These are phyloP conservation scores for Pangasius mekongensis DNA, from an alignment of 2,797 vertebrate species.

Conservation along the genomic window DNA sequence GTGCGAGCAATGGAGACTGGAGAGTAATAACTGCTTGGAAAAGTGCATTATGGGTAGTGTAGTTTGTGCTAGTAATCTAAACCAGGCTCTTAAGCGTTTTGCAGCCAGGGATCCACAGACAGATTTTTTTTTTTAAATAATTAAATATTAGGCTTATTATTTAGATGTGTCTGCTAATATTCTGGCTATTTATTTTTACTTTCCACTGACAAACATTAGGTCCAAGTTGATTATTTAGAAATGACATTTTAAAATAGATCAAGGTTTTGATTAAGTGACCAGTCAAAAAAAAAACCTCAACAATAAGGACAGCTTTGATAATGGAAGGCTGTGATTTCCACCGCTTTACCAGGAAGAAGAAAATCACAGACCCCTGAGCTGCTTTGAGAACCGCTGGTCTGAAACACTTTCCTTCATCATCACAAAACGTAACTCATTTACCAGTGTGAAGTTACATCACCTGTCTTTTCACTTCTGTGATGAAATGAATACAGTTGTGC, in stretches of 20 bases:
- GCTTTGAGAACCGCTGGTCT: not conserved
- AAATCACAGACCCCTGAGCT: not conserved
- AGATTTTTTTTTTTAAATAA: not conserved
- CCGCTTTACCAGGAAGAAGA: not conserved
- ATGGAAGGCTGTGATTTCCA: not conserved
- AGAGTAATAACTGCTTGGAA: conserved; percentile 17
- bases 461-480: not conserved
- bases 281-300: not conserved
- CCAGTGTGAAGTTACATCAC: not conserved
- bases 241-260: no score
- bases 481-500: not conserved
- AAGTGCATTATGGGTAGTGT: conserved; percentile 77
- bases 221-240: not conserved
- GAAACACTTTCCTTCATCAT: not conserved
- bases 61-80: conserved; percentile 62
- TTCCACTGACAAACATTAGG: not conserved
- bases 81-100: not conserved
- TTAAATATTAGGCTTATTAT: not conserved
- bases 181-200: not conserved
- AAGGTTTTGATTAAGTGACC: not conserved
- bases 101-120: not conserved
- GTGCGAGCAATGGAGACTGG: conserved; percentile 60
- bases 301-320: not conserved
- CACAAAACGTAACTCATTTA: not conserved
- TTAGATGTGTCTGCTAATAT: not conserved